Base-by-base conservation (phyloP, 2,113 vertebrate genomes). In the Trematomus loennbergii region DNA sequence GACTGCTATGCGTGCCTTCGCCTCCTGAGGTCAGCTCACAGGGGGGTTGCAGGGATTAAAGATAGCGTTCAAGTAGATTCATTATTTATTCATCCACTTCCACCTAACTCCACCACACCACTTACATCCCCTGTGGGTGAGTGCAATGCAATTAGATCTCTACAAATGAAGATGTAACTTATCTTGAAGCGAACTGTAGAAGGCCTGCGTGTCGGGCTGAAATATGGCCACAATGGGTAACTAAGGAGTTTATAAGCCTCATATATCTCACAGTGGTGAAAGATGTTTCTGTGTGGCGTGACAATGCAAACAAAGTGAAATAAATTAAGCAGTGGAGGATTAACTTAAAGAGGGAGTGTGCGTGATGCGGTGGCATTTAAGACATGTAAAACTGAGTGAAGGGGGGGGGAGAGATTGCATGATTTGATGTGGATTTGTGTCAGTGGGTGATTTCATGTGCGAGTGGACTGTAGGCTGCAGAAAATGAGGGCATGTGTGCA, bases 21-120 rank as follows among this genome's bases (percentile, higher is more conserved):
- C 73, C 85, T 88, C 88, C 78, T 72, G 78, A 80, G 78, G 80
- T 91, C 85, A 87, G 78, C 88, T 86, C 89, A 53, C 72, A 1
- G 46, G 83, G 85, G 84, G 78, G 54, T 64, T 69, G 54, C 67
- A 43, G 48, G 77, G 88, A 88, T 89, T 88, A 90, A 84, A 90
- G 83, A 83, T 85, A 85, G 75, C 65, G 36, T 88, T 84, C 75
- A 86, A 89, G 89, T 83, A 72, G 72, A 86, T 78, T 54, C 72
- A 94, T 94, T 83, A 94, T 88, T 93, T 91, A 93, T 95, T 91
- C 91, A 92, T 92, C 73, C 68, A 45, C 76, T 88, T 82, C 88
- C 84, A 83, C 79, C 75, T 60, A 48, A 72, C 78, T 73, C 74
- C 78, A 67, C 81, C 66, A 11, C 71, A 72, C 72, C 80, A 81